Conservation (phyloP, 2,797 vertebrate genomes). For the Fistularia tabacaria region DNA sequence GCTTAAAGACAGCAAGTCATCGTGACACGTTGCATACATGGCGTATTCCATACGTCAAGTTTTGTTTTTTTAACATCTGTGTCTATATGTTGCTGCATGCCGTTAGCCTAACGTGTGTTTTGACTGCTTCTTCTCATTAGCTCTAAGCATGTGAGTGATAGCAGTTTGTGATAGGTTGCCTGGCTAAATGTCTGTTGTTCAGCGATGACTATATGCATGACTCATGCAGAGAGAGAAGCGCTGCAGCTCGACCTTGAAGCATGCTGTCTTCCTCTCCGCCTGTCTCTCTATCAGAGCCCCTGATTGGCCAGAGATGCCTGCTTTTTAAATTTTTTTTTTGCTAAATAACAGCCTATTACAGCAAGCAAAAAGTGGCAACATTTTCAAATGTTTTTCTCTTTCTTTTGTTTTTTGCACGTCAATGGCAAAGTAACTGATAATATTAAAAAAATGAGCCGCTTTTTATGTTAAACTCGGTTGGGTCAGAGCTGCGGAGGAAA, state of each 20-base stretch:
- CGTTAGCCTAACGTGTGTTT: constrained; percentile 32
- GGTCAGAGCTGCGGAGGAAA: constrained; percentile 33
- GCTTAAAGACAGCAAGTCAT: constrained; percentile 27
- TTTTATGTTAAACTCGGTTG: constrained; percentile 19
- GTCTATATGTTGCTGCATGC: constrained; percentile 22
- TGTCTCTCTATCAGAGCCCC: constrained; percentile 48
- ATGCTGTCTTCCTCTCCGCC: constrained; percentile 58
- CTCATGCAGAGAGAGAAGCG: constrained; percentile 63
- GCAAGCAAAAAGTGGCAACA: constrained; percentile 14
- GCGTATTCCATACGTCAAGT: constrained; percentile 12
- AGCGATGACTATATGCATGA: constrained; percentile 68
- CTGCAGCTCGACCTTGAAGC: constrained; percentile 70
- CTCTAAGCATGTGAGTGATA: constrained; percentile 63
- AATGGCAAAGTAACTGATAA: constrained; percentile 21
- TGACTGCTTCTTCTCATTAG: constrained; percentile 47
- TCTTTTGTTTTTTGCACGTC: constrained; percentile 15
- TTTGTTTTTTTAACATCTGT: background rate
- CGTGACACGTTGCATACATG: constrained; percentile 45
- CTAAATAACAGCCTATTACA: constrained; percentile 13
- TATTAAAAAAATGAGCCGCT: constrained; percentile 11
- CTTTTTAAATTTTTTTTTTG: constrained; percentile 16
- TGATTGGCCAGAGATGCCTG: constrained; percentile 34
- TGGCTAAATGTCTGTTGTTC: constrained; percentile 68
- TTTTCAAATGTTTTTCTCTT: too few species aligned
- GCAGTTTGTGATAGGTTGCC: constrained; percentile 58